phyloP scores from a whole-genome alignment of 2,888 invertebrate species.

The Tipula lateralis region DNA sequence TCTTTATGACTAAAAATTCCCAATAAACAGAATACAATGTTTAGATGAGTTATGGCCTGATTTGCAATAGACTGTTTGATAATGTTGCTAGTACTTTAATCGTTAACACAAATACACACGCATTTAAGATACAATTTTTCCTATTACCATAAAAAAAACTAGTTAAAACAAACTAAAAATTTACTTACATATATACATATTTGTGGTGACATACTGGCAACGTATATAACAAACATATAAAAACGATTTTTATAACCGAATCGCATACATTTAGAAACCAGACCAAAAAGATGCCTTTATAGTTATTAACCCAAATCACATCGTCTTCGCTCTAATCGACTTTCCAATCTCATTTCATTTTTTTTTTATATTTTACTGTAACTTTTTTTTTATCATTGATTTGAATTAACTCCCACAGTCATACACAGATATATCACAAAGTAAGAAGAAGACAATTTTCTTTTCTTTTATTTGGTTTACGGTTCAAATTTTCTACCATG shows the following conservation, averaged over 20 bases:
- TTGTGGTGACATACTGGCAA: neutral
- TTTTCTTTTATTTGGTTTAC: neutral
- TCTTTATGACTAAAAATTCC: too few relatives aligned
- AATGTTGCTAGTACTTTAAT: too few relatives aligned
- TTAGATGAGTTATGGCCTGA: too few relatives aligned
- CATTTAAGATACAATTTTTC: neutral
- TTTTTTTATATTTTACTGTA: neutral
- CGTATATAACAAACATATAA: neutral
- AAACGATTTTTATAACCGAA: neutral
- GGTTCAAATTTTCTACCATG: neutral
- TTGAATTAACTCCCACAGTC: neutral
- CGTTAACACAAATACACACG: neutral
- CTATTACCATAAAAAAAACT: neutral
- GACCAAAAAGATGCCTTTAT: neutral
- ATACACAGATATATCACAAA: neutral
- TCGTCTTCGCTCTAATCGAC: constrained; percentile 5
- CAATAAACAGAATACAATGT: too few relatives aligned
- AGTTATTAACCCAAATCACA: constrained; percentile 11
- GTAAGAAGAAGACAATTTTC: neutral
- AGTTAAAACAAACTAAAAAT: neutral
- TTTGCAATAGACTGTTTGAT: too few relatives aligned
- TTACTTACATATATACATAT: too few relatives aligned
- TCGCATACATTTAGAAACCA: neutral
- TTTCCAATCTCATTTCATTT: neutral
- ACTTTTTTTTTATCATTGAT: neutral